Evolutionary conservation across 37 sponge, comb jelly and placozoan species (phyloP).

Genomic region (Eunapius fragilis): DNA sequence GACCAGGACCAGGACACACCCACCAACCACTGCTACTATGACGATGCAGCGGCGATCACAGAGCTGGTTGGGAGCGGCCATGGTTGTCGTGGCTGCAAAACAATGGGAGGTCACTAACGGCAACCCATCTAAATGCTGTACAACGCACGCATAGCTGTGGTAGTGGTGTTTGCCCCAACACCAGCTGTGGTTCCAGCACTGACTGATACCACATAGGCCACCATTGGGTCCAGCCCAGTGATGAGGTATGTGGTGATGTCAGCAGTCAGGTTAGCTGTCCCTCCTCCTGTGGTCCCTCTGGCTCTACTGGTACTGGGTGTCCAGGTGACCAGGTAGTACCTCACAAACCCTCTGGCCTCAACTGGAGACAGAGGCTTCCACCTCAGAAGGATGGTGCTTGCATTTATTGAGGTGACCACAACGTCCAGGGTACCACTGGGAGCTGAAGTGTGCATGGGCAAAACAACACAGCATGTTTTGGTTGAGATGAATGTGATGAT

Average conservation of each 20-base stretch:
- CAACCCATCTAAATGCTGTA: no score
- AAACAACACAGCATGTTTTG: no score
- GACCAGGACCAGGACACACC: not conserved
- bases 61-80: not conserved
- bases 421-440: not conserved
- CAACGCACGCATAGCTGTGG: not conserved
- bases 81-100: not conserved
- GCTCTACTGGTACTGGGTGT: not conserved
- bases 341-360: constrained; percentile 32
- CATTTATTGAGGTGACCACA: not conserved
- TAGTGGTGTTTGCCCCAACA: not conserved
- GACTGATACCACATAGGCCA: constrained; percentile 4
- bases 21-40: not conserved
- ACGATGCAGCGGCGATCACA: not conserved
- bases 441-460: not conserved
- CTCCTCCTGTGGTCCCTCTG: not conserved
- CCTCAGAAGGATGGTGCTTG: not conserved
- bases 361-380: constrained; percentile 24
- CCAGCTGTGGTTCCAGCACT: not conserved
- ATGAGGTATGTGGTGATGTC: not conserved
- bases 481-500: no score
- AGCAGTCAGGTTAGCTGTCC: not conserved
- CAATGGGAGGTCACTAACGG: no score
- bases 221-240: constrained; percentile 5
- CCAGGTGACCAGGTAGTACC: constrained; percentile 11